Evolutionary conservation across 2,113 vertebrate genomes (phyloP).

Genomic region (Benthochromis sp.): DNA sequence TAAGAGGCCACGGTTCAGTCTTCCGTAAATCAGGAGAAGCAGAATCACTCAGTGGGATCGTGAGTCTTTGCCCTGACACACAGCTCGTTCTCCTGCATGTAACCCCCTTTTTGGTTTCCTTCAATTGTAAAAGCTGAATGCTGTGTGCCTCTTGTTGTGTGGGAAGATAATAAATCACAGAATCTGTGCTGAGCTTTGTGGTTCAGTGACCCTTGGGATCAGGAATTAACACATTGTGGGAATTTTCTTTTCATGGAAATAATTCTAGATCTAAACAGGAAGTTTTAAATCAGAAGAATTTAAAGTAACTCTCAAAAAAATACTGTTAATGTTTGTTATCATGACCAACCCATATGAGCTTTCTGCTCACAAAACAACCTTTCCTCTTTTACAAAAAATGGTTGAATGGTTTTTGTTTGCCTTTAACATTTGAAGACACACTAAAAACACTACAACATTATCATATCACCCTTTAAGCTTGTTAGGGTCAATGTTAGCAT

Average conservation of each 20-base stretch:
- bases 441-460: background rate
- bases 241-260: background rate
- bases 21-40: conserved; percentile 19
- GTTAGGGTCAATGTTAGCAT: background rate
- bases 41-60: background rate
- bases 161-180: background rate
- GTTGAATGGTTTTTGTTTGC: background rate
- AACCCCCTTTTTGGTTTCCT: conserved; percentile 33
- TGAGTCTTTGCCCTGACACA: background rate
- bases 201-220: background rate
- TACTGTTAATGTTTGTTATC: background rate
- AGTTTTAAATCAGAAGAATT: background rate
- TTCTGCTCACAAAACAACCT: background rate
- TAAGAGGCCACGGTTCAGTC: conserved; percentile 19
- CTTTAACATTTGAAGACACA: background rate
- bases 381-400: background rate
- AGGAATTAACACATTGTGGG: background rate
- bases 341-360: background rate
- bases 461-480: background rate
- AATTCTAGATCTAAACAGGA: background rate
- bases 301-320: background rate
- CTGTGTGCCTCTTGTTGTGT: background rate
- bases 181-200: background rate
- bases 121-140: conserved; percentile 36
- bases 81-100: background rate